Evolutionary conservation across 2,888 invertebrate species (phyloP).

Genomic region (Philereme transversata): DNA sequence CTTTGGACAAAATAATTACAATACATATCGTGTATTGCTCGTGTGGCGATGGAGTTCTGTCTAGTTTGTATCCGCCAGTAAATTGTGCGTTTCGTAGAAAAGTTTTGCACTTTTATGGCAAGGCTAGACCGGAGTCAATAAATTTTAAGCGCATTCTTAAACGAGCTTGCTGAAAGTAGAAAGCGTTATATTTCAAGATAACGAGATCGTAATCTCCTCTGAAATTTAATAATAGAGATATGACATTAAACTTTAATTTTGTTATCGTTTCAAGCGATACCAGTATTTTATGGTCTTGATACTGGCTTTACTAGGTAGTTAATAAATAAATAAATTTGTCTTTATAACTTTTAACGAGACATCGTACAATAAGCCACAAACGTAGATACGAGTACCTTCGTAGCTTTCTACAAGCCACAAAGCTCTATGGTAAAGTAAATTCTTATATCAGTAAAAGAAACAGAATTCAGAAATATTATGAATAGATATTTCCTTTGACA

Average conservation of each 20-base stretch:
- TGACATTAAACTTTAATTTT: conserved; percentile 55
- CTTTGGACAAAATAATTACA: conserved; percentile 58
- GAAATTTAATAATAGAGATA: conserved; percentile 71
- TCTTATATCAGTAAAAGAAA: neutral
- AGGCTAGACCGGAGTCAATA: conserved; percentile 62
- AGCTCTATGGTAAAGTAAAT: too few relatives aligned
- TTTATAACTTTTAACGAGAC: neutral
- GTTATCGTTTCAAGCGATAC: conserved; percentile 39
- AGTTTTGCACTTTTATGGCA: conserved; percentile 68
- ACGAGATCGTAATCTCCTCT: conserved; percentile 67
- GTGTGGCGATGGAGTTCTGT: conserved; percentile 49
- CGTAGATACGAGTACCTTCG: neutral
- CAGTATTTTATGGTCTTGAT: conserved; percentile 10
- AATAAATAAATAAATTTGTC: neutral
- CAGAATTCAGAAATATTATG: conserved; percentile 8
- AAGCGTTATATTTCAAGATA: conserved; percentile 70
- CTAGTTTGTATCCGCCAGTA: conserved; percentile 55
- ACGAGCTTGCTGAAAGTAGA: conserved; percentile 59
- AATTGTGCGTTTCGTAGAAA: conserved; percentile 63
- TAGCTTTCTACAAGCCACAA: too few relatives aligned
- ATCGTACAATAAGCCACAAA: neutral
- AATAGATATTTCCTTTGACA: conserved; percentile 17
- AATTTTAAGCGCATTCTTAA: conserved; percentile 63
- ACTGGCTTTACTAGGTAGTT: conserved; percentile 11
- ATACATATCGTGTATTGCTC: conserved; percentile 44